Evolutionary conservation across 2,888 invertebrate genomes (phyloP), one percentile per base, ranked within the genome.

Genomic region (Nowickia ferox): DNA sequence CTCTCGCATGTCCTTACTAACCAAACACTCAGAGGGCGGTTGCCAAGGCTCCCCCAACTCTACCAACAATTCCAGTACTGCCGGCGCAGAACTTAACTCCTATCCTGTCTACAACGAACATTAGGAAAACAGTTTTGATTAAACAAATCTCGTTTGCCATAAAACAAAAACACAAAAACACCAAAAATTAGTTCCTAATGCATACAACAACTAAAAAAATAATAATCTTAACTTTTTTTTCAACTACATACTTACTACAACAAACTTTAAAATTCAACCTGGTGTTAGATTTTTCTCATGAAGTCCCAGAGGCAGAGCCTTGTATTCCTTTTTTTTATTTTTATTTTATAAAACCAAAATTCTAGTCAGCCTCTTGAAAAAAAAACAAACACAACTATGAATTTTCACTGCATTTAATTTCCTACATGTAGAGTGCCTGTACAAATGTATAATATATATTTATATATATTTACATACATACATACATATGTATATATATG

Each of bases 1-100:
- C 93, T 98, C 98, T 76, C 94, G 99, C 87, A 98, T 99, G 98
- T 98, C 98, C 0, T 94, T 99, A 87, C 94, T 99, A 88, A 96
- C 97, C 89, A 99, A 99, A 93, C 99, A 99, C 93, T 95, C 96
- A 86, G 98, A 98, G 90, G 96, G 97, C 63, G 98, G 98, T 0
- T 98, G 98, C 90, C 95, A 96, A 0, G 94, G 94, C 11, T 86
- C 77, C 15, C 19, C 87, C 57, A 88, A 84, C 71, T 86, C 86
- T 72, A 79, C 84, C 40, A 82, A 19, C 42, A 76, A 51, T 44
- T 44, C 46, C 9, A 83, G 59, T 46, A 63, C 44, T 51, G 74
- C 83, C 19, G 59, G 72, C 66, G 19, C 38, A 30, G 78, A 87
- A 71, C 13, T 84, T 80, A 89, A 87, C 87, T 68, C 84, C 10